A percentile compares a stretch with the other conserved stretches of the same genome.
Conservation (phyloP, 2,797 vertebrate species). For the Masticophis lateralis region DNA sequence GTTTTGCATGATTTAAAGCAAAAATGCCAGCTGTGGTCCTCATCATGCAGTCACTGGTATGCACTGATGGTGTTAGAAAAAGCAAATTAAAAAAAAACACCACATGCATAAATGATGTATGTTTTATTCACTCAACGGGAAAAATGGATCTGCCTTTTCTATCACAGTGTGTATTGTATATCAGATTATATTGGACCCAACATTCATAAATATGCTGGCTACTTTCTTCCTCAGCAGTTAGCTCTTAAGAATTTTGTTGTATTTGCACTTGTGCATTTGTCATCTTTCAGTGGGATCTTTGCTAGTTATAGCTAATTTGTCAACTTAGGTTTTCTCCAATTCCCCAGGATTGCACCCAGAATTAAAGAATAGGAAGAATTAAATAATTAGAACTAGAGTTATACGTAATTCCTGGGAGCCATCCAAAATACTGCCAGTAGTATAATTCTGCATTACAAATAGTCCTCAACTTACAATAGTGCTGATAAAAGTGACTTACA, state of each 20-base stretch:
- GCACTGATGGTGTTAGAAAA: not conserved
- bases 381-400: not conserved
- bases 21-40: not conserved
- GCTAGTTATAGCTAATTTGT: not conserved
- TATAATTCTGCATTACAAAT: not conserved
- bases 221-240: not conserved
- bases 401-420: not conserved
- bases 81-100: not conserved
- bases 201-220: not conserved
- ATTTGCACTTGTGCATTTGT: not conserved
- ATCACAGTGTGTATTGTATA: not conserved
- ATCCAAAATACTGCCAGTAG: not conserved
- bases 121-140: not conserved
- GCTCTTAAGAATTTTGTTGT: not conserved
- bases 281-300: not conserved
- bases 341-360: not conserved
- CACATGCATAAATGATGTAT: not conserved
- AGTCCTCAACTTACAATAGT: not conserved
- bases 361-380: not conserved
- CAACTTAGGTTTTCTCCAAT: not conserved
- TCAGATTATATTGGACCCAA: not conserved
- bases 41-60: not conserved
- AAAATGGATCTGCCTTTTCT: not conserved
- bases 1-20: not conserved
- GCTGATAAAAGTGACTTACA: not conserved